Conservation (phyloP, 2,797 vertebrate genomes). For the Thalassophryne amazonica region DNA sequence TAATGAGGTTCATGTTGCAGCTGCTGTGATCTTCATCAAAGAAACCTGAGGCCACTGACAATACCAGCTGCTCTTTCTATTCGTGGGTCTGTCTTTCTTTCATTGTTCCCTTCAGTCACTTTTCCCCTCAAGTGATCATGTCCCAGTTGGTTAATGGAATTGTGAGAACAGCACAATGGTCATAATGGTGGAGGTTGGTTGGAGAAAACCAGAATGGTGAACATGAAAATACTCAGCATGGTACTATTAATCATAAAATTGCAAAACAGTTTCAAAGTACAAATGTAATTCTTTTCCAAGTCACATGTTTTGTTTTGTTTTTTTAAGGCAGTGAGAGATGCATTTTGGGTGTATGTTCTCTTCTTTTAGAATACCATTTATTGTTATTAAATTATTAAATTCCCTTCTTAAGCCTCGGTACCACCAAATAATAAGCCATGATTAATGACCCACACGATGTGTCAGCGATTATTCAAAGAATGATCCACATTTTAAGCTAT, state of each 20-base stretch:
- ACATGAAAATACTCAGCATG: not conserved
- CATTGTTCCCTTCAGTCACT: conserved; percentile 17
- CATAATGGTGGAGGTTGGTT: not conserved
- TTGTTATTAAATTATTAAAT: too few relatives aligned
- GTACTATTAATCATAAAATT: not conserved
- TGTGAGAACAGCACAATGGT: conserved; percentile 20
- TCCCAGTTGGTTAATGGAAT: conserved; percentile 15
- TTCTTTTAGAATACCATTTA: too few relatives aligned
- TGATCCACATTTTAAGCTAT: too few relatives aligned
- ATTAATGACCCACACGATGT: too few relatives aligned
- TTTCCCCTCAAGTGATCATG: conserved; percentile 12
- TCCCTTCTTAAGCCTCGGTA: too few relatives aligned
- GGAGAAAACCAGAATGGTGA: not conserved
- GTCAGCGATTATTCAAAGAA: too few relatives aligned
- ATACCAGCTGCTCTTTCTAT: conserved; percentile 48
- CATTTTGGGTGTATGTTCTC: too few relatives aligned
- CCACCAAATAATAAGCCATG: too few relatives aligned
- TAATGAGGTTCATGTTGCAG: conserved; percentile 34
- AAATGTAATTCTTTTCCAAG: too few relatives aligned
- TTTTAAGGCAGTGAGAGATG: too few relatives aligned
- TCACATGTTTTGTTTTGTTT: too few relatives aligned
- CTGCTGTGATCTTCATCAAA: conserved; percentile 62
- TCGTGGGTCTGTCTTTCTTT: conserved; percentile 25
- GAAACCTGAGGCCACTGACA: conserved; percentile 56
- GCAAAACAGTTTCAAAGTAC: too few relatives aligned